Evolutionary conservation across 2,888 invertebrate genomes (phyloP), one percentile per base, ranked within the genome.

Genomic region (Melieria omissa): DNA sequence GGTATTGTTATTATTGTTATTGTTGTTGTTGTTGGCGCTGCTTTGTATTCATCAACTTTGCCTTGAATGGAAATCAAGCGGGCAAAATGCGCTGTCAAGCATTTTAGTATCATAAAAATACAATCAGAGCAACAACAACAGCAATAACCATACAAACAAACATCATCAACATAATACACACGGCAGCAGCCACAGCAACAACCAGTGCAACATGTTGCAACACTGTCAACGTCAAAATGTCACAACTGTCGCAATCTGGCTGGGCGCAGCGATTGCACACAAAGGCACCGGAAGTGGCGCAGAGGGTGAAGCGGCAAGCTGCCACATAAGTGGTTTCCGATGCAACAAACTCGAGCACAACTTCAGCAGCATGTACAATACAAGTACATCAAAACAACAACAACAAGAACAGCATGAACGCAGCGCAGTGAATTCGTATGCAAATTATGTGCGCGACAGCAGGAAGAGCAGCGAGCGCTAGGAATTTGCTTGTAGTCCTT

Each of bases 271-370:
- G 46, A 14, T 44, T 16, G 47, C 44, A 49, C 49, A 63, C 29
- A 41, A 63, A 63, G 41, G 14, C 49, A 55, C 4, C 55, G 10
- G 14, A n/a, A 3, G 55, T 4, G 14, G 55, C 5, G 29, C 29
- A 29, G 29, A 29, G 29, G 29, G 29, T 10, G 60, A 61, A 60
- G 58, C 12, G 8, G 16, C 8, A 57, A 16, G 57, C 60, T 67
- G 67, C 52, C 67, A 52, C 60, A 61, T 67, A 67, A 67, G 67
- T 67, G 67, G 67, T 67, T 67, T 67, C 67, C 67, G 67, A 67
- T 67, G 67, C 67, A 67, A 60, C 67, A 67, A 61, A 61, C 67
- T 67, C 52, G 61, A 60, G 49, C 60, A 67, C 29, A 29, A 29
- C 29, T 29, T 29, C 29, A 29, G 29, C 29, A 1, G 29, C 29